Conservation (phyloP, 2,888 invertebrate genomes). For the Athalia rosae region DNA sequence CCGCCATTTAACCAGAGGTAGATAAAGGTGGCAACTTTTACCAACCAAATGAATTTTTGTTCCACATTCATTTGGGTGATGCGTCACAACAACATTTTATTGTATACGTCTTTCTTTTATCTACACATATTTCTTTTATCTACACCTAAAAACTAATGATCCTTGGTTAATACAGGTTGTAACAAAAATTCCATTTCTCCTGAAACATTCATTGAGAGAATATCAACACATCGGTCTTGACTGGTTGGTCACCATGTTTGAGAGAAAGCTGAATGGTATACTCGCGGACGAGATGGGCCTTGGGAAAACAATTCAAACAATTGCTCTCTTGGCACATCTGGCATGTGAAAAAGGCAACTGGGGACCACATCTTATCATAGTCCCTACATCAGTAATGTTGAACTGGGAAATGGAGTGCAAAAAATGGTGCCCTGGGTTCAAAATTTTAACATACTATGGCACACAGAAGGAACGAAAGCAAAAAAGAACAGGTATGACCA, state of each 20-base stretch:
- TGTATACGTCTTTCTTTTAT: constrained; percentile 8
- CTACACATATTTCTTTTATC: constrained; percentile 30
- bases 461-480: constrained; percentile 95
- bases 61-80: constrained; percentile 52
- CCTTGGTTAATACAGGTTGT: constrained; percentile 79
- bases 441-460: constrained; percentile 98
- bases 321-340: constrained; percentile 93
- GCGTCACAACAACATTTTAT: constrained; percentile 51
- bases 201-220: constrained; percentile 93
- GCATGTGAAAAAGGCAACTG: constrained; percentile 94
- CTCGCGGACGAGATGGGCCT: constrained; percentile 98
- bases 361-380: constrained; percentile 99
- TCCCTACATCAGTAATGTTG: constrained; percentile 99
- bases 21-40: constrained; percentile 58
- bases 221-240: constrained; percentile 98
- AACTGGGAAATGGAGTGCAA: constrained; percentile 99
- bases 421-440: constrained; percentile 99
- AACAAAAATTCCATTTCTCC: constrained; percentile 93
- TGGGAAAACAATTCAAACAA: constrained; percentile 98
- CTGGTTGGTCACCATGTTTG: constrained; percentile 97
- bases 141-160: constrained; percentile 19
- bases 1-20: constrained; percentile 68
- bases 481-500: constrained; percentile 81
- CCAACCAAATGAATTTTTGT: constrained; percentile 49
- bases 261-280: constrained; percentile 95